Percentiles rank a stretch among this genome's conserved stretches.
Conservation (phyloP, 2,888 invertebrate genomes). For the Spatulosminthurus flaviceps region DNA sequence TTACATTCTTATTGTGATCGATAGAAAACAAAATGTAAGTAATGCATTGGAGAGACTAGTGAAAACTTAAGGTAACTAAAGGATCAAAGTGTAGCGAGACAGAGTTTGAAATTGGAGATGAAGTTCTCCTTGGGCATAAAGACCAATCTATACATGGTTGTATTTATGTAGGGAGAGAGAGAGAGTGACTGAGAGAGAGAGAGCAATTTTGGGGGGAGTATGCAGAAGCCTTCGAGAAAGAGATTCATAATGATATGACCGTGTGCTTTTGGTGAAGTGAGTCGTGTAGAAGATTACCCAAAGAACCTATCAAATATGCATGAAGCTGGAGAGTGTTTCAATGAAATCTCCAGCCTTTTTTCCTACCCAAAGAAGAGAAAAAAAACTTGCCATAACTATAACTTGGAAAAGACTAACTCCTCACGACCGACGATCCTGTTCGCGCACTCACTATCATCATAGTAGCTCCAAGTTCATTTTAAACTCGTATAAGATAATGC, state of each 20-base stretch:
- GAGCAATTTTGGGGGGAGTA: conserved; percentile 38
- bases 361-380: too few relatives aligned
- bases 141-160: neutral
- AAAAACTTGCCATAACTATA: conserved; percentile 28
- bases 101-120: conserved; percentile 59
- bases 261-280: conserved; percentile 54
- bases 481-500: conserved; percentile 47
- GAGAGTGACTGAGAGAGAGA: conserved; percentile 22
- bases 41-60: conserved; percentile 46
- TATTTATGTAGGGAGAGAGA: neutral
- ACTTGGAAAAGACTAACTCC: conserved; percentile 49
- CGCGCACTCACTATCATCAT: conserved; percentile 28
- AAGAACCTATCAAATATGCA: conserved; percentile 64
- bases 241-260: conserved; percentile 55
- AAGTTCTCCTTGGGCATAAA: conserved; percentile 52
- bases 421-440: conserved; percentile 56
- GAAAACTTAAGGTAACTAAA: conserved; percentile 54
- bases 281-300: conserved; percentile 63
- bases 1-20: conserved; percentile 49
- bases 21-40: conserved; percentile 52
- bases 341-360: conserved; percentile 51
- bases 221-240: conserved; percentile 43
- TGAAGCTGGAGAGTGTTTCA: conserved; percentile 59
- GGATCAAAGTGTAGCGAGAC: conserved; percentile 53
- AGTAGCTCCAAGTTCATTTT: conserved; percentile 52